phyloP scores from a whole-genome alignment of 2,888 invertebrate genomes.

The Anaspis maculata region DNA sequence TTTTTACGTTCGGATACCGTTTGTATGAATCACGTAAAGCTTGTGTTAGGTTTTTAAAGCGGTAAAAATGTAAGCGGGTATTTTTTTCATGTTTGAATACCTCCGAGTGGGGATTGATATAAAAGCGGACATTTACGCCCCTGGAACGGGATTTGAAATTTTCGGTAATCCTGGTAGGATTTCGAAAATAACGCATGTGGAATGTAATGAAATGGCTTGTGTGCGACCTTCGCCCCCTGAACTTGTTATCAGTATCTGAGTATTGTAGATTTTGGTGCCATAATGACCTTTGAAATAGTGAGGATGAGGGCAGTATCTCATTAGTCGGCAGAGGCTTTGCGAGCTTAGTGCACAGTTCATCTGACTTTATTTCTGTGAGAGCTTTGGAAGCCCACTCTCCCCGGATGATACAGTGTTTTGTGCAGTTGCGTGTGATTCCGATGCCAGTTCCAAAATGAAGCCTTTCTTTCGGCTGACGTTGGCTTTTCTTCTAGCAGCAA shows the following conservation, averaged over 20 bases:
- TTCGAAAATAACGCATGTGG: not conserved
- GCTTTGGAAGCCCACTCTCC: not conserved
- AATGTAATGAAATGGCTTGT: not conserved
- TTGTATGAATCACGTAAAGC: no score
- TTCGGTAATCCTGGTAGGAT: not conserved
- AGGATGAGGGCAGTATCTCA: constrained; percentile 15
- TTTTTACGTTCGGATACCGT: no score
- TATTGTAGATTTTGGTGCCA: constrained; percentile 19
- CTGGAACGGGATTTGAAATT: no score
- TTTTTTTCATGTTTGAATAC: no score
- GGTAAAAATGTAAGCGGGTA: no score
- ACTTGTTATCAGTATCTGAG: constrained; percentile 24
- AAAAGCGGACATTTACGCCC: no score
- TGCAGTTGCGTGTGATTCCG: constrained; percentile 13
- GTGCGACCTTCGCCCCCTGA: constrained; percentile 23
- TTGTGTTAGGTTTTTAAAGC: no score
- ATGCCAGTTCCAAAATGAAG: constrained; percentile 19
- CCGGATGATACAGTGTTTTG: constrained; percentile 9
- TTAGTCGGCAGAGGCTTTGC: constrained; percentile 8
- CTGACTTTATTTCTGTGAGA: constrained; percentile 1
- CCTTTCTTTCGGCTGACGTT: constrained; percentile 17
- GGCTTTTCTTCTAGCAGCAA: constrained; percentile 17
- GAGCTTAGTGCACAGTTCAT: constrained; percentile 6
- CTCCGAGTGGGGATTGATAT: no score
- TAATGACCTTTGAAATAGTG: constrained; percentile 27